Evolutionary conservation across 2,888 invertebrate species (phyloP).

Genomic region (Yponomeuta evonymella): DNA sequence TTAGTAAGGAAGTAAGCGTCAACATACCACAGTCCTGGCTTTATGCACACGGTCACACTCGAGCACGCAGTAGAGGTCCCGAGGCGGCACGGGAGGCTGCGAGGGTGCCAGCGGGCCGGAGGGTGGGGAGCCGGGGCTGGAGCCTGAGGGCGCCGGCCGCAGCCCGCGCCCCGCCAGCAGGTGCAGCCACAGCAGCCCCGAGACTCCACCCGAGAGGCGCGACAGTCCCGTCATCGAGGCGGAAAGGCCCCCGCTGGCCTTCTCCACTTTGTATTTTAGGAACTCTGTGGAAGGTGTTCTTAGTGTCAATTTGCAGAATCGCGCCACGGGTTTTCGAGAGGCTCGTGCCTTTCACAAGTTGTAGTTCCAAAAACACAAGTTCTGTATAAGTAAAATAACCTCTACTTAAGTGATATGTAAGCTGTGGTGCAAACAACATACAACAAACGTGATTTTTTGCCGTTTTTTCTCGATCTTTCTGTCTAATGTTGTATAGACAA

Average conservation of each 20-base stretch:
- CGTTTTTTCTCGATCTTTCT: too few relatives aligned
- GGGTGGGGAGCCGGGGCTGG: slow-evolving; percentile 83
- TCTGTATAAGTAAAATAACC: too few relatives aligned
- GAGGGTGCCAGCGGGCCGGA: slow-evolving; percentile 75
- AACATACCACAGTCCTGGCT: slow-evolving; percentile 91
- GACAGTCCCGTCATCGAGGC: slow-evolving; percentile 75
- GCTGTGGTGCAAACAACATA: too few relatives aligned
- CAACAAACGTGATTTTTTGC: too few relatives aligned
- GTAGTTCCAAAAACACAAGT: too few relatives aligned
- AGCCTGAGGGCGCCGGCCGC: slow-evolving; percentile 81
- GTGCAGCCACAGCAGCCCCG: slow-evolving; percentile 94
- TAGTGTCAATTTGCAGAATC: too few relatives aligned
- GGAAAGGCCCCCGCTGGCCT: slow-evolving; percentile 77
- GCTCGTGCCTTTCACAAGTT: too few relatives aligned
- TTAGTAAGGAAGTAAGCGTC: background rate
- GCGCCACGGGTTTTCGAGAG: too few relatives aligned
- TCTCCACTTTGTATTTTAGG: slow-evolving; percentile 93
- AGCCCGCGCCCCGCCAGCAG: slow-evolving; percentile 91
- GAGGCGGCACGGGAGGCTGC: slow-evolving; percentile 63
- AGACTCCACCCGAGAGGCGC: slow-evolving; percentile 76
- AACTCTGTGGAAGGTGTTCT: slow-evolving; percentile 76
- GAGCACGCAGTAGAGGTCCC: slow-evolving; percentile 97
- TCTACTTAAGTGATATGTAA: too few relatives aligned
- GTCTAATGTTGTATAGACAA: too few relatives aligned
- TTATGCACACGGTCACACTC: slow-evolving; percentile 98